A percentile compares a stretch with the other conserved stretches of the same genome.
These are phyloP conservation scores for Tetramorium parvispinum DNA, from an alignment of 1,140 invertebrate species.

Conservation along the genomic window DNA sequence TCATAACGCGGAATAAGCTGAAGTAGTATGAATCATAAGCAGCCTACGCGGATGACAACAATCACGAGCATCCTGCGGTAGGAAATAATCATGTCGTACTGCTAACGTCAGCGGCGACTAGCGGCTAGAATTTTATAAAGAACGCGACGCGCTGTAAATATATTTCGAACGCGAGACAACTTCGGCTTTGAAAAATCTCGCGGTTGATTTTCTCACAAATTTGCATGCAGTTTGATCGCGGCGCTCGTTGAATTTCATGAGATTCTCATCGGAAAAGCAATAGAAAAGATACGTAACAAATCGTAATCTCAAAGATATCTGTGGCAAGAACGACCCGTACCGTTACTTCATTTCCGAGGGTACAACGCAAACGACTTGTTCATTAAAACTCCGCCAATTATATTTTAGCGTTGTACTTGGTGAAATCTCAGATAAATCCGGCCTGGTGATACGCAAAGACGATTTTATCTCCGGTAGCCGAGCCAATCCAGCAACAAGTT, in stretches of 20 bases:
- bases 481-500: constrained; percentile 60
- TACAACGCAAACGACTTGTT: not conserved
- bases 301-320: constrained; percentile 40
- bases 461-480: constrained; percentile 25
- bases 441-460: not conserved
- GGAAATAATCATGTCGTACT: constrained; percentile 35
- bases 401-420: not conserved
- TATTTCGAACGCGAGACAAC: constrained; percentile 16
- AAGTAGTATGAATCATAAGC: constrained; percentile 51
- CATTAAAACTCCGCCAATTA: constrained; percentile 41
- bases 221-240: constrained; percentile 39
- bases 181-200: constrained; percentile 50
- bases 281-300: constrained; percentile 2
- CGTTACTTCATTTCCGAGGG: constrained; percentile 27
- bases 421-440: constrained; percentile 22
- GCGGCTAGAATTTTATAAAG: not conserved
- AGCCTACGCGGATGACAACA: constrained; percentile 57
- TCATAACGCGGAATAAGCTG: constrained; percentile 57
- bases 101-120: not conserved
- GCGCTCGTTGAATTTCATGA: constrained; percentile 56
- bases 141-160: constrained; percentile 1
- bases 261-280: constrained; percentile 13
- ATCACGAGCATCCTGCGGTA: constrained; percentile 53
- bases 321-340: not conserved
- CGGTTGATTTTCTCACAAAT: constrained; percentile 40